Evolutionary conservation across 2,113 vertebrate genomes (phyloP).

Genomic region (Albula goreensis): DNA sequence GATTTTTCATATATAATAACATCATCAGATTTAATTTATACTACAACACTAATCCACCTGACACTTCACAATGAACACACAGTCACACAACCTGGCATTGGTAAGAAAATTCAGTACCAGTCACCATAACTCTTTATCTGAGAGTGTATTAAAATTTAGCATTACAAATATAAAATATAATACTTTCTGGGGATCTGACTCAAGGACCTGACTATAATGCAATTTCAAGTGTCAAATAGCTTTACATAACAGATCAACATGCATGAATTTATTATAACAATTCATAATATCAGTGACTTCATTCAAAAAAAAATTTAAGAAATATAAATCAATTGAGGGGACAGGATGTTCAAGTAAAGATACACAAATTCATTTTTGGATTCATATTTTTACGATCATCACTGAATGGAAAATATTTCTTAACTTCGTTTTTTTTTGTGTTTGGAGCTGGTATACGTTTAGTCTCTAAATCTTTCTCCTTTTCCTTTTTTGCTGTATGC

Average conservation of each 20-base stretch:
- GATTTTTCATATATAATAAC: background rate
- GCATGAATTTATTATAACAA: too few relatives aligned
- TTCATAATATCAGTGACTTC: too few relatives aligned
- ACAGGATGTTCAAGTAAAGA: background rate
- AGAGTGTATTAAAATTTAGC: background rate
- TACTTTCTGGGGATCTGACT: background rate
- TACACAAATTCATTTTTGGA: background rate
- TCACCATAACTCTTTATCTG: background rate
- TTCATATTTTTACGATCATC: background rate
- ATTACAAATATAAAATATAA: background rate
- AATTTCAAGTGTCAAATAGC: too few relatives aligned
- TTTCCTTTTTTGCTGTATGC: background rate
- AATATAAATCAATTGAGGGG: too few relatives aligned
- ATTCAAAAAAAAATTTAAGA: too few relatives aligned
- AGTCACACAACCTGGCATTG: background rate
- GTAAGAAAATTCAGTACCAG: background rate
- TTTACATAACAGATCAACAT: too few relatives aligned
- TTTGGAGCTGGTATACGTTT: background rate
- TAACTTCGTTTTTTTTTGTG: background rate
- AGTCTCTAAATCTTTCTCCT: background rate
- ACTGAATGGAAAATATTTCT: background rate
- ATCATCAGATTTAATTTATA: background rate
- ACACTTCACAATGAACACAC: background rate
- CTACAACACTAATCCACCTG: background rate
- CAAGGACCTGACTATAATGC: too few relatives aligned